Evolutionary conservation across 2,888 invertebrate genomes (phyloP).

Genomic region (Erebia epiphron): DNA sequence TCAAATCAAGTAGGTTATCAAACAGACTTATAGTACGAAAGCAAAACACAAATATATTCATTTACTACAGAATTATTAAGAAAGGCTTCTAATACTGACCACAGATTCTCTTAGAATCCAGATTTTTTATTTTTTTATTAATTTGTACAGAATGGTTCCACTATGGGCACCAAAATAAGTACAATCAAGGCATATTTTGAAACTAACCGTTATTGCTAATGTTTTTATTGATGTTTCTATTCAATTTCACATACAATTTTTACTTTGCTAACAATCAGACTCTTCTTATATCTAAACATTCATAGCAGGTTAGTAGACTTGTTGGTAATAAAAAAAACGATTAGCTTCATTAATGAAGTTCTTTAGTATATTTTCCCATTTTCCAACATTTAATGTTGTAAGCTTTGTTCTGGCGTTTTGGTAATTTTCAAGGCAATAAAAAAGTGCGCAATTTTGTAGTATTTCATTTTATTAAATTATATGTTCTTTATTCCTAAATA

Average conservation of each 20-base stretch:
- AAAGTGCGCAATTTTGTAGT: constrained; percentile 15
- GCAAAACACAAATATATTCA: background rate
- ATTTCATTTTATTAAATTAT: constrained; percentile 67
- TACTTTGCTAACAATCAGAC: no score
- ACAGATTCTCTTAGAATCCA: no score
- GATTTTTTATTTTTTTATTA: background rate
- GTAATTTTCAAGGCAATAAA: constrained; percentile 21
- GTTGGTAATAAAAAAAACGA: background rate
- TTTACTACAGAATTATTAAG: background rate
- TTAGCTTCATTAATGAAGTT: background rate
- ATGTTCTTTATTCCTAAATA: constrained; percentile 68
- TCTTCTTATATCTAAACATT: no score
- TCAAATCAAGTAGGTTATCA: background rate
- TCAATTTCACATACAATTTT: no score
- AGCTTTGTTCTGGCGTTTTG: background rate
- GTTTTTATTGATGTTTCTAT: no score
- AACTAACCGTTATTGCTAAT: background rate
- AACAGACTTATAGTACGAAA: background rate
- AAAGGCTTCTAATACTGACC: no score
- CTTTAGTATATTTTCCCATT: no score
- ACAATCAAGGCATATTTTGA: background rate
- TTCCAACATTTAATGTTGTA: background rate
- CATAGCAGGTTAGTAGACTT: no score
- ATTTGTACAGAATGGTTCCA: background rate
- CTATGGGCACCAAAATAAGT: background rate